Evolutionary conservation across 35 echinoderm and acorn worm genomes (phyloP).

Genomic region (Ophioderma brevispina): DNA sequence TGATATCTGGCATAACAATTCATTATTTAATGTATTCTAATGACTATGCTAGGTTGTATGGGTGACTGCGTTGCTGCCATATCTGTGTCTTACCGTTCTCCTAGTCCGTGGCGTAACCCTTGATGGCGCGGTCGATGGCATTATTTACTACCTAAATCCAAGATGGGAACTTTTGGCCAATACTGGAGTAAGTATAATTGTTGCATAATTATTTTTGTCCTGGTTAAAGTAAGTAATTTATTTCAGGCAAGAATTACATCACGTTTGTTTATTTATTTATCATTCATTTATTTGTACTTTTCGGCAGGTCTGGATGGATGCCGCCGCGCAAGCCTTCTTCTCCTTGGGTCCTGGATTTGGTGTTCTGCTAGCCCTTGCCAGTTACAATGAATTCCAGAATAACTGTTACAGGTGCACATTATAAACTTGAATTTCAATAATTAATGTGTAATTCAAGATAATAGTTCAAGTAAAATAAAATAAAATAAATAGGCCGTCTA

Average conservation of each 20-base stretch:
- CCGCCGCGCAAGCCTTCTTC: constrained; percentile 93
- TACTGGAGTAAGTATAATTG: constrained; percentile 63
- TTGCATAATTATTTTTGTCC: constrained; percentile 1
- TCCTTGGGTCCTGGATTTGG: constrained; percentile 97
- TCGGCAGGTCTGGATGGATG: constrained; percentile 91
- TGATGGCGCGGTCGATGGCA: constrained; percentile 69
- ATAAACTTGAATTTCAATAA: too few relatives aligned
- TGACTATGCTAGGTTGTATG: constrained; percentile 79
- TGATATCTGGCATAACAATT: too few relatives aligned
- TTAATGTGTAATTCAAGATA: too few relatives aligned
- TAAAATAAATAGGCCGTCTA: too few relatives aligned
- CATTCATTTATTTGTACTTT: too few relatives aligned
- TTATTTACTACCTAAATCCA: constrained; percentile 76
- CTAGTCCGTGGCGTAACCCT: constrained; percentile 79
- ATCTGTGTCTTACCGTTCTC: constrained; percentile 74
- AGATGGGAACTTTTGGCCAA: constrained; percentile 66
- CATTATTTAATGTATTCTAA: too few relatives aligned
- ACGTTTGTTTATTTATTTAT: neutral
- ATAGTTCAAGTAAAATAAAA: too few relatives aligned
- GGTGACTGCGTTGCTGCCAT: constrained; percentile 90
- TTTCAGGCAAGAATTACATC: neutral
- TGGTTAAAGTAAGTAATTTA: neutral
- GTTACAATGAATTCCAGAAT: constrained; percentile 89
- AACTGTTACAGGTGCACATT: constrained; percentile 98
- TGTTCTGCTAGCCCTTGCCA: constrained; percentile 90